Base-by-base conservation (phyloP, 2,113 vertebrate genomes). In the Carassius gibelio region DNA sequence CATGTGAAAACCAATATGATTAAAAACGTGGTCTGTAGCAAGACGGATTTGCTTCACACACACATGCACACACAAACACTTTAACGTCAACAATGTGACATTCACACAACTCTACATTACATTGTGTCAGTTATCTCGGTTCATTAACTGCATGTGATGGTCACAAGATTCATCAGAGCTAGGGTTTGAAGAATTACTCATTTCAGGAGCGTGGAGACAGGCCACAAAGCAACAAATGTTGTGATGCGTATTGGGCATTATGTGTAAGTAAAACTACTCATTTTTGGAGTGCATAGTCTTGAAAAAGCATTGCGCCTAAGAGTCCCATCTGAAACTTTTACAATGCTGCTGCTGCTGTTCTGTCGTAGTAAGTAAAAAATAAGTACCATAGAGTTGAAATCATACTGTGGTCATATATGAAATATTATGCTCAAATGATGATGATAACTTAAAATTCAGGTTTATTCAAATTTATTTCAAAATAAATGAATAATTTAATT, bases 31-130 rank as follows among this genome's bases (percentile, higher is more conserved):
- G 3, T 52, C 30, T 23, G 15, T 17, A 61, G 15, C 4, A 30
- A 80, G n/a, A 71, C 30, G 23, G 66, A 84, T 9, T 69, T 48
- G 17, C 36, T 61, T 36, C 59, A 79, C 57, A 84, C 57, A 84
- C 66, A 83, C 38, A 88, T 50, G 38, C 69, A 83, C 57, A 84
- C 66, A 85, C 34, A 88, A 30, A 64, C 78, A 48, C 62, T 72
- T 85, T 7, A 50, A 13, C 88, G 93, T 94, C 94, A 95, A 95
- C 94, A 94, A 93, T 93, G 93, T 95, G 94, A 95, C 92, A 85
- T 93, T 94, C 93, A 94, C 92, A 95, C 93, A 93, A 74, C 48
- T 13, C 71, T 74, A 21, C 38, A 13, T 45, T 6, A 42, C 3
- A 42, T 5, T 3, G 30, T 36, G 66, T 36, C 66, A 69, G 3